Conservation (phyloP, 2,888 invertebrate species). For the Seladonia tumulorum region DNA sequence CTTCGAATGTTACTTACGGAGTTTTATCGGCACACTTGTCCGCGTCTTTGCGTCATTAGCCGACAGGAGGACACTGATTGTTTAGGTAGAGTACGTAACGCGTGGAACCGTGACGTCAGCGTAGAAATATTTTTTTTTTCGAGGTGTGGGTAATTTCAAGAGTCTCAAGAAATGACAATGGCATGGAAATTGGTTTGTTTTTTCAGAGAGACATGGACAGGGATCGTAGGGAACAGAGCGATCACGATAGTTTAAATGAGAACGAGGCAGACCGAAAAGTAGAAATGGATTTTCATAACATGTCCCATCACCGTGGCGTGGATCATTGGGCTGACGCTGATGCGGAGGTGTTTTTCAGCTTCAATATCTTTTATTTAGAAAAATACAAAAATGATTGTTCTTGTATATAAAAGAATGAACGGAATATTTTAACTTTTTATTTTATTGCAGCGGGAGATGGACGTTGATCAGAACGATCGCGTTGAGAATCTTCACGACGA, state of each 20-base stretch:
- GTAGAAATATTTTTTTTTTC: constrained; percentile 47
- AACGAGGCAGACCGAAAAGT: constrained; percentile 76
- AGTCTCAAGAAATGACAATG: background rate
- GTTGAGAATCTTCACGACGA: constrained; percentile 77
- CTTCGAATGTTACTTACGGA: background rate
- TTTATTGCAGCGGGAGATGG: constrained; percentile 73
- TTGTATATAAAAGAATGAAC: background rate
- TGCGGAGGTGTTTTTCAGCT: constrained; percentile 67
- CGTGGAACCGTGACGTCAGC: constrained; percentile 20
- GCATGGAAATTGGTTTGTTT: constrained; percentile 27
- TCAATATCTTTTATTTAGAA: background rate
- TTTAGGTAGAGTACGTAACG: constrained; percentile 46
- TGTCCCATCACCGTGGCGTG: constrained; percentile 74
- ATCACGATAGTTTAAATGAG: constrained; percentile 76
- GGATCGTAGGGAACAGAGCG: constrained; percentile 76
- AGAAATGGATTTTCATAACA: constrained; percentile 78
- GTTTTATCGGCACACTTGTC: background rate
- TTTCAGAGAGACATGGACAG: constrained; percentile 80
- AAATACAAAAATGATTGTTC: background rate
- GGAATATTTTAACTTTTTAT: background rate
- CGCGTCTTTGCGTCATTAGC: constrained; percentile 8
- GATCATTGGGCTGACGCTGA: constrained; percentile 73
- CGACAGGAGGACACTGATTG: constrained; percentile 26
- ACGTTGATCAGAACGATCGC: constrained; percentile 77
- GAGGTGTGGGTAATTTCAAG: background rate